Base-by-base conservation (phyloP, 2,797 vertebrate species). In the Chaenodraco wilsoni region DNA sequence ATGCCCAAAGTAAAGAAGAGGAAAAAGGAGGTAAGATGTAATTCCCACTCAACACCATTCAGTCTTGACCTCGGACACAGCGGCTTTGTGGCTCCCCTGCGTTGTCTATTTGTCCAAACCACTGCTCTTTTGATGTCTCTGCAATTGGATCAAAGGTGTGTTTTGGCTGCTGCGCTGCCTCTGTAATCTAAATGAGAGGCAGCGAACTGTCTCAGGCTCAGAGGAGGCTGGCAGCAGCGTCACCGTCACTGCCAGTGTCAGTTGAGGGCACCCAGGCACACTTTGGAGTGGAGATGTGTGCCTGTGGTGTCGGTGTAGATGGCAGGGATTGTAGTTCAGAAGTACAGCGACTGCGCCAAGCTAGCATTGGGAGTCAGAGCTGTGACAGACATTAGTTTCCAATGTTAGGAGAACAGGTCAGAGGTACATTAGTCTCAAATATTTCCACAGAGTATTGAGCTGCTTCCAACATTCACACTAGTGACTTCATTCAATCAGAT, bases 1-100 rank as follows among this genome's bases (percentile, higher is more conserved):
- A 86, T 92, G 75, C 92, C 94, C 77, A 98, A 98, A 92, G 94
- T 96, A 64, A 98, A 97, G 90, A 95, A 96, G 89, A 96, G 95
- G 92, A 98, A 97, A 93, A 98, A 97, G 89, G 97, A 99, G 96
- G 98, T 99, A 88, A 89, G 82, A 49, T 74, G 71, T 57, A 64
- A 69, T 82, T 83, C 67, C 41, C 65, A 46, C 63, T 66, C 61
- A 15, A 3, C 56, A 16, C 63, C 69, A 48, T 78, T 9, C 79
- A 61, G 78, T 72, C 77, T 3, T 56, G 69, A 84, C 83, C 81
- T 76, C 67, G 11, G 73, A 82, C 69, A 51, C 70, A 33, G 49
- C 67, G 70, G 83, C 72, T 82, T 81, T 78, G 79, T 79, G 84
- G 81, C 83, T 72, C 62, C 43, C 43, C 78, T 5, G 33, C 45